These are phyloP conservation scores for Panorpa germanica DNA, from an alignment of 2,888 invertebrate species.

Conservation along the genomic window DNA sequence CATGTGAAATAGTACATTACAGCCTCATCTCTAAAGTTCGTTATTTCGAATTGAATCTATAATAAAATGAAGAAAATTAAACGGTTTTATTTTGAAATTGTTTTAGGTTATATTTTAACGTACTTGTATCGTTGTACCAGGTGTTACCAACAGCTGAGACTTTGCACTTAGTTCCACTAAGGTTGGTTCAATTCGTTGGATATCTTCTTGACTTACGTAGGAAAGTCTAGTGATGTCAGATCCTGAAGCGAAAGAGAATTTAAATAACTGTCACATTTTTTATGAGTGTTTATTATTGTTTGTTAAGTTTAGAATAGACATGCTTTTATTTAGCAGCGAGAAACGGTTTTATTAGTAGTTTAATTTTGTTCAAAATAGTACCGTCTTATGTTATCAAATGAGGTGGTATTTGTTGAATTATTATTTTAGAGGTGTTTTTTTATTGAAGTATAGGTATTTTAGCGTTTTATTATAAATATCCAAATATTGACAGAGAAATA, in stretches of 20 bases:
- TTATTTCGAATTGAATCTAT: constrained; percentile 49
- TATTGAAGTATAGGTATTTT: too few relatives aligned
- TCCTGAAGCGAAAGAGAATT: constrained; percentile 12
- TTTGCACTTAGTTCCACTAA: constrained; percentile 26
- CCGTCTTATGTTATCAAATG: too few relatives aligned
- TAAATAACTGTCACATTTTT: background rate
- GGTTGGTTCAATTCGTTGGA: constrained; percentile 16
- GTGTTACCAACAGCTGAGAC: constrained; percentile 24
- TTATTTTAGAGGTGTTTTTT: too few relatives aligned
- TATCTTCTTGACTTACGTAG: constrained; percentile 14
- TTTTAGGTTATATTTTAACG: constrained; percentile 14
- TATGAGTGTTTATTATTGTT: constrained; percentile 1
- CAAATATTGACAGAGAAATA: too few relatives aligned
- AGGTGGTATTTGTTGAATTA: too few relatives aligned
- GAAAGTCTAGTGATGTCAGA: constrained; percentile 16
- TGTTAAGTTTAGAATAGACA: too few relatives aligned
- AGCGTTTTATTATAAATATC: too few relatives aligned
- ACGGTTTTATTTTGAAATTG: background rate
- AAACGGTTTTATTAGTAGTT: too few relatives aligned
- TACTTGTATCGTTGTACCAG: constrained; percentile 18
- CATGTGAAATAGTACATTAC: constrained; percentile 38
- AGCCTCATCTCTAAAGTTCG: constrained; percentile 40
- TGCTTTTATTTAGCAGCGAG: too few relatives aligned
- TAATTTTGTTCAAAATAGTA: too few relatives aligned
- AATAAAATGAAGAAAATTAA: constrained; percentile 5